These are phyloP conservation scores for Megamerina dolium DNA, from an alignment of 2,888 invertebrate species.

Conservation along the genomic window DNA sequence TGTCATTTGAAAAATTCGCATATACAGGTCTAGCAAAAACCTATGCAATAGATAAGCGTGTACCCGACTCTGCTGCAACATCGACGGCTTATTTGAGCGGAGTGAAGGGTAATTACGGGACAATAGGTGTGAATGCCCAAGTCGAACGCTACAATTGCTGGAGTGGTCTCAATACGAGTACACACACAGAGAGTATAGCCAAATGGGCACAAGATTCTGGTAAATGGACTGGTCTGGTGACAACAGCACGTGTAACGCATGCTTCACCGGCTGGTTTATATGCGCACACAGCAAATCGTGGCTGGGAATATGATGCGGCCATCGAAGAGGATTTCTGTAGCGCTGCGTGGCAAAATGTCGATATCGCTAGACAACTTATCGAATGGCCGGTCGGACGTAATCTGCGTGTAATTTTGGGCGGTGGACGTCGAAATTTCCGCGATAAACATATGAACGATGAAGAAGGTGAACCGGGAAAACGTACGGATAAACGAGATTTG, in stretches of 20 bases:
- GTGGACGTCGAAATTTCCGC: conserved; percentile 38
- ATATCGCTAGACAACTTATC: conserved; percentile 68
- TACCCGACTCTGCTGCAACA: conserved; percentile 77
- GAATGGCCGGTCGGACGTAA: conserved; percentile 59
- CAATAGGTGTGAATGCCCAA: conserved; percentile 65
- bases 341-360: conserved; percentile 54
- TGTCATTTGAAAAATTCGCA: conserved; percentile 62
- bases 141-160: conserved; percentile 61
- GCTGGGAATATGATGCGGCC: conserved; percentile 64
- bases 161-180: conserved; percentile 52
- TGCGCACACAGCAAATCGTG: conserved; percentile 62
- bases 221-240: conserved; percentile 62
- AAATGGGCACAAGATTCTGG: conserved; percentile 63
- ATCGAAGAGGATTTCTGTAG: conserved; percentile 48
- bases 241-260: conserved; percentile 71
- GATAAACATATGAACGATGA: conserved; percentile 48
- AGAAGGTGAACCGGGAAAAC: conserved; percentile 52
- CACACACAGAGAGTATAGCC: conserved; percentile 61
- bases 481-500: conserved; percentile 61
- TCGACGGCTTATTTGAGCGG: conserved; percentile 74
- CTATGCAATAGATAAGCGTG: conserved; percentile 68
- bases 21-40: conserved; percentile 56
- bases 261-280: conserved; percentile 70
- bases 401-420: conserved; percentile 56
- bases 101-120: conserved; percentile 71